Conservation (phyloP, 2,113 vertebrate genomes). For the Panurus biarmicus region DNA sequence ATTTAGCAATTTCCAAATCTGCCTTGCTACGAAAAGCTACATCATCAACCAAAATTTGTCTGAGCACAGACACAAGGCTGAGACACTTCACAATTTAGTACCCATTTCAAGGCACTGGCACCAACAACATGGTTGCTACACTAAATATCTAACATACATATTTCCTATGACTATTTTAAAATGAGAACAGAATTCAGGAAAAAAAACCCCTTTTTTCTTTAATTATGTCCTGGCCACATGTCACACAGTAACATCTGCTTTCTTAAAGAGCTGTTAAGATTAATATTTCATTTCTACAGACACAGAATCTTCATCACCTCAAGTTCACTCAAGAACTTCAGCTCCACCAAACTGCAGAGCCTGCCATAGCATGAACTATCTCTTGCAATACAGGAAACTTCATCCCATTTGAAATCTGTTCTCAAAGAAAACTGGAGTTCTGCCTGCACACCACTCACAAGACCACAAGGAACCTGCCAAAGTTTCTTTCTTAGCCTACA, state of each 20-base stretch:
- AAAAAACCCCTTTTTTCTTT: not conserved
- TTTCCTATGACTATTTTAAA: not conserved
- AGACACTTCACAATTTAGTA: not conserved
- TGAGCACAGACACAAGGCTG: not conserved
- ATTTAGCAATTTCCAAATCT: not conserved
- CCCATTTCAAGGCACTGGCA: not conserved
- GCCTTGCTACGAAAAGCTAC: not conserved
- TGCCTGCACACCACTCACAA: not conserved
- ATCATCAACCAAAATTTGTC: not conserved
- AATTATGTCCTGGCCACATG: accelerated
- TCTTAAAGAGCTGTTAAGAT: not conserved
- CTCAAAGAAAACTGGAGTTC: not conserved
- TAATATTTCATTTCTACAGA: not conserved
- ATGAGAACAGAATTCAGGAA: not conserved
- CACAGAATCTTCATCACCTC: not conserved
- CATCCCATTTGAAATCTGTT: not conserved
- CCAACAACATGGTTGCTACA: not conserved
- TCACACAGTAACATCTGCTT: not conserved
- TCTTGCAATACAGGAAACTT: not conserved
- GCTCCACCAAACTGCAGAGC: not conserved
- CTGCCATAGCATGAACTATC: not conserved
- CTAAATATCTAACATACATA: not conserved
- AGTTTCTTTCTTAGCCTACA: not conserved
- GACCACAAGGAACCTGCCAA: not conserved
- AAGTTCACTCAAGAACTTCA: not conserved